Conservation (phyloP, 2,888 invertebrate genomes). For the Drosophila testacea region DNA sequence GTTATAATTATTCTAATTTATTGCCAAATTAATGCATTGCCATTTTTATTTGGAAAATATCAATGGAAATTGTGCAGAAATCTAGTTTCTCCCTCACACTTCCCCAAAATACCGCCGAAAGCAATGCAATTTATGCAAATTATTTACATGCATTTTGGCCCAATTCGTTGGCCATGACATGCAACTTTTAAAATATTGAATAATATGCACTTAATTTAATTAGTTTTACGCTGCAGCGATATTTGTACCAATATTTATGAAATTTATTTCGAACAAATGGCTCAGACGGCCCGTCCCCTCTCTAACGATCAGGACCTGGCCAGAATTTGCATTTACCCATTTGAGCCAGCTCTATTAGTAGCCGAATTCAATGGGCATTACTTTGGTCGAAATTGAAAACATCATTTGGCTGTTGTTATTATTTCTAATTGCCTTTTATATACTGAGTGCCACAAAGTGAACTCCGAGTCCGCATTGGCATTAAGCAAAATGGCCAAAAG, state of each 20-base stretch:
- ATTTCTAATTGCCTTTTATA: constrained; percentile 68
- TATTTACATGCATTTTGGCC: constrained; percentile 27
- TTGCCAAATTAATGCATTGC: constrained; percentile 8
- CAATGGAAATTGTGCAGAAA: constrained; percentile 7
- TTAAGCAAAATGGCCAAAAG: constrained; percentile 36
- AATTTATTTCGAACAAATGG: constrained; percentile 16
- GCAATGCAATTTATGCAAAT: constrained; percentile 55
- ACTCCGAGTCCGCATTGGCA: constrained; percentile 13
- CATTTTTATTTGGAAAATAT: constrained; percentile 1
- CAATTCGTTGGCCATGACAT: constrained; percentile 32
- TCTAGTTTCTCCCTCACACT: not conserved
- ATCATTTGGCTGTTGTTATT: constrained; percentile 59
- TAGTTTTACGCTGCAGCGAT: constrained; percentile 37
- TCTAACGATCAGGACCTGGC: not conserved
- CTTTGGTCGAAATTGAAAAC: constrained; percentile 55
- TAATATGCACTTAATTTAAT: constrained; percentile 67
- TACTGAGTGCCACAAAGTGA: constrained; percentile 1
- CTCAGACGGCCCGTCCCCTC: not conserved
- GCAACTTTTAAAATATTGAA: constrained; percentile 55
- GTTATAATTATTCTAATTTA: constrained; percentile 1
- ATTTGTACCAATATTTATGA: constrained; percentile 40
- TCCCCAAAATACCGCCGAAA: not conserved
- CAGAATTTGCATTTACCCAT: constrained; percentile 22
- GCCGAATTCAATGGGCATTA: constrained; percentile 45
- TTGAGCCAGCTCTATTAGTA: constrained; percentile 45